Percentiles rank a stretch among this genome's conserved stretches.
Evolutionary conservation across 2,888 invertebrate species (phyloP).

Genomic region (Sphecodes monilicornis): DNA sequence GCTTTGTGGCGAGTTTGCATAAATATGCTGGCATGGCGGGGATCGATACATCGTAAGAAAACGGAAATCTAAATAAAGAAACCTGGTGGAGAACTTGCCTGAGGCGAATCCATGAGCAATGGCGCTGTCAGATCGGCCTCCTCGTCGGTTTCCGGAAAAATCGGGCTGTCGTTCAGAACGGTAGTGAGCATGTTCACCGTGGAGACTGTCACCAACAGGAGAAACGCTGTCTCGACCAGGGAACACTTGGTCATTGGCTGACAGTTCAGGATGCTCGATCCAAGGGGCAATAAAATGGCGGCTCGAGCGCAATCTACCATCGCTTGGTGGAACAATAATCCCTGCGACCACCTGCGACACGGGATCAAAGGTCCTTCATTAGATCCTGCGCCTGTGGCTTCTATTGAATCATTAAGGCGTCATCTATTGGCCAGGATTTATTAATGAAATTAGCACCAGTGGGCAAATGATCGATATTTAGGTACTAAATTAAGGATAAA

Average conservation of each 20-base stretch:
- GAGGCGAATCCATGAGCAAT: slow-evolving; percentile 93
- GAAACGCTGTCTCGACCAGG: slow-evolving; percentile 94
- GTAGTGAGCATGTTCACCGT: slow-evolving; percentile 96
- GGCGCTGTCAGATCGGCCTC: slow-evolving; percentile 89
- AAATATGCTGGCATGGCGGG: background rate
- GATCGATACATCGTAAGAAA: slow-evolving; percentile 11
- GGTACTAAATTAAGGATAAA: background rate
- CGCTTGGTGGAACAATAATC: slow-evolving; percentile 93
- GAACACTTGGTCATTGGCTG: slow-evolving; percentile 95
- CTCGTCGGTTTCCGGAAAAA: slow-evolving; percentile 92
- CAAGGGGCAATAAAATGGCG: slow-evolving; percentile 91
- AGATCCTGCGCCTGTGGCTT: background rate
- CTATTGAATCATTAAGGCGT: background rate
- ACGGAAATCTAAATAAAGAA: slow-evolving; percentile 17
- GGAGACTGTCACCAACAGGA: slow-evolving; percentile 94
- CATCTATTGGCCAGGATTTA: background rate
- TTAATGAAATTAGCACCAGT: background rate
- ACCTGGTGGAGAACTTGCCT: slow-evolving; percentile 80
- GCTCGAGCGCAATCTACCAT: slow-evolving; percentile 93
- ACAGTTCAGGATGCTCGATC: slow-evolving; percentile 92
- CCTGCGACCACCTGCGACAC: slow-evolving; percentile 92
- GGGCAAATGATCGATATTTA: background rate
- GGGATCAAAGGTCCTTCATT: background rate
- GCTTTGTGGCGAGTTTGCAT: background rate
- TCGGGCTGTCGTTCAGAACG: slow-evolving; percentile 93